These are phyloP conservation scores for Perccottus glenii DNA, from an alignment of 2,113 vertebrate genomes.

Conservation along the genomic window DNA sequence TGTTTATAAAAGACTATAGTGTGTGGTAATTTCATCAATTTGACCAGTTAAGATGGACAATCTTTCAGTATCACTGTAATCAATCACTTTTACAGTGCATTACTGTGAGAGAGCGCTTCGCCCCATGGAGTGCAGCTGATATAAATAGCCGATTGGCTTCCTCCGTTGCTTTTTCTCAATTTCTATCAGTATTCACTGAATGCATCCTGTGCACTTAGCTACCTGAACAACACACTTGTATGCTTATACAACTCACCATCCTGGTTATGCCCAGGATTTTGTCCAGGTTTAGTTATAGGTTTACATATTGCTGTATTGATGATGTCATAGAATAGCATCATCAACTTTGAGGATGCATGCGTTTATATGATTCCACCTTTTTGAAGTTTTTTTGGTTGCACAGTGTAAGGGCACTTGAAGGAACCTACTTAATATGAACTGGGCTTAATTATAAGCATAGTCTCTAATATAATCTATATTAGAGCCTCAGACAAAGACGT, in stretches of 20 bases:
- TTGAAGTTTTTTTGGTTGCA: no score
- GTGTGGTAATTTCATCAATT: slow-evolving; percentile 73
- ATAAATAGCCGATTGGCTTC: slow-evolving; percentile 74
- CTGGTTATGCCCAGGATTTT: background rate
- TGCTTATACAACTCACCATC: slow-evolving; percentile 42
- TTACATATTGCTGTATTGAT: no score
- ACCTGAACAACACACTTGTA: slow-evolving; percentile 53
- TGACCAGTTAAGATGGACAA: slow-evolving; percentile 63
- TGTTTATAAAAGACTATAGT: slow-evolving; percentile 64
- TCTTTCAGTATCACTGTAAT: slow-evolving; percentile 72
- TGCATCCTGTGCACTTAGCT: slow-evolving; percentile 45
- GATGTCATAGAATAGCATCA: no score
- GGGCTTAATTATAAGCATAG: no score
- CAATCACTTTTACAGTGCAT: slow-evolving; percentile 78
- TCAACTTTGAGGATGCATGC: no score
- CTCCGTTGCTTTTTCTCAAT: slow-evolving; percentile 57
- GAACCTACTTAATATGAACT: no score
- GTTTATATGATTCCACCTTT: no score
- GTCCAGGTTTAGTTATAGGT: background rate
- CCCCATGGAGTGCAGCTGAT: slow-evolving; percentile 61
- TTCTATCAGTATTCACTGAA: slow-evolving; percentile 68
- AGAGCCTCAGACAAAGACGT: no score
- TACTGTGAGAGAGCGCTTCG: slow-evolving; percentile 64
- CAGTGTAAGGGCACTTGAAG: no score
- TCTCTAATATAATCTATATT: no score